Evolutionary conservation across 2,113 vertebrate species (phyloP).

Genomic region (Nipponia nippon): DNA sequence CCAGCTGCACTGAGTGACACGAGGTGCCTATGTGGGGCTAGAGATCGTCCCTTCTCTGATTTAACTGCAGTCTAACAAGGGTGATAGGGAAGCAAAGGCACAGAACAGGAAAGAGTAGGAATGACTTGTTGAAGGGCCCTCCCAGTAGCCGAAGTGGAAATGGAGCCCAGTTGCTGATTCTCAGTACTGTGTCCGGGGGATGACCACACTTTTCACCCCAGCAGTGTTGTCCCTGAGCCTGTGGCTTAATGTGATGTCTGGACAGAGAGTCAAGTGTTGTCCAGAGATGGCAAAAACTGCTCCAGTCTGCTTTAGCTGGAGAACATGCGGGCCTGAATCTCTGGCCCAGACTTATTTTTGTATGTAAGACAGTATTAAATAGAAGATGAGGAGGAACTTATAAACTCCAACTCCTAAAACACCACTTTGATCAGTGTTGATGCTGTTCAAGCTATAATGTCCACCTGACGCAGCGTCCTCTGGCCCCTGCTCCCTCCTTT

Average conservation of each 20-base stretch:
- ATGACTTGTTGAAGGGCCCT: background rate
- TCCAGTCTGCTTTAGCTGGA: background rate
- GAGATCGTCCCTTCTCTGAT: background rate
- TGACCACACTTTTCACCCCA: background rate
- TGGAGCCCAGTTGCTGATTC: background rate
- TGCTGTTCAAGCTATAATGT: background rate
- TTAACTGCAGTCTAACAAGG: background rate
- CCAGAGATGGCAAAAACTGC: background rate
- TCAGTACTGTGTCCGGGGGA: accelerated
- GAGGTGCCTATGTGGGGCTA: background rate
- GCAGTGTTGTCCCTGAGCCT: background rate
- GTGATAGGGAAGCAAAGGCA: background rate
- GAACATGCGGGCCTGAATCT: background rate
- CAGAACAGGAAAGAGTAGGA: background rate
- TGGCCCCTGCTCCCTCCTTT: background rate
- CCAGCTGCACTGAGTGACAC: background rate
- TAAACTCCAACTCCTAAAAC: background rate
- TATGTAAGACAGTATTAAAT: background rate
- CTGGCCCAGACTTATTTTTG: background rate
- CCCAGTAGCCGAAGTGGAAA: background rate
- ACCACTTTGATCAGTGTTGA: background rate
- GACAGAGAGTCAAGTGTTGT: background rate
- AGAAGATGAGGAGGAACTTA: background rate
- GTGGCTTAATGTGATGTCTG: background rate
- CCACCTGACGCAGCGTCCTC: background rate